A percentile compares a stretch with the other conserved stretches of the same genome.
Evolutionary conservation across 1,140 invertebrate species (phyloP).

Genomic region (Pseudomyrmex sp.): DNA sequence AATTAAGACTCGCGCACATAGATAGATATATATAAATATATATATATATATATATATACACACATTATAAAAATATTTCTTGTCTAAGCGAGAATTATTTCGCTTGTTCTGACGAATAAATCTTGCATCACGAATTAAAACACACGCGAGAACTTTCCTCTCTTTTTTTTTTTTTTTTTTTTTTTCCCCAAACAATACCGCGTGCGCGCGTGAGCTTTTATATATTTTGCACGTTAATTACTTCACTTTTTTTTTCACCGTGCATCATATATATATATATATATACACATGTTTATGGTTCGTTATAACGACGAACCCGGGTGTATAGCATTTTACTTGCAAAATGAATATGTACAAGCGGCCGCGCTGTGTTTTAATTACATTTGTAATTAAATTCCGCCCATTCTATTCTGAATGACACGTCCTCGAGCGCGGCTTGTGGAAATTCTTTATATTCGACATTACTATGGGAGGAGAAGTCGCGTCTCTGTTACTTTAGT

Average conservation of each 20-base stretch:
- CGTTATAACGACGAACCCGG: constrained; percentile 24
- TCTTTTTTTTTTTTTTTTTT: not conserved
- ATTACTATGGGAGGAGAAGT: constrained; percentile 14
- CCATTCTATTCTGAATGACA: constrained; percentile 37
- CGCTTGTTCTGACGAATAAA: constrained; percentile 14
- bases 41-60: not conserved
- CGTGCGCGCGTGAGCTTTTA: not conserved
- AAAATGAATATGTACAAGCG: constrained; percentile 39
- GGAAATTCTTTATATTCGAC: constrained; percentile 37
- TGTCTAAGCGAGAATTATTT: constrained; percentile 37
- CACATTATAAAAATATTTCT: constrained; percentile 39
- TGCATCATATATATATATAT: not conserved
- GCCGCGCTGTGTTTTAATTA: constrained; percentile 48
- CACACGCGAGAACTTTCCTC: constrained; percentile 3
- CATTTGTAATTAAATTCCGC: constrained; percentile 68
- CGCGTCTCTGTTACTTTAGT: not conserved
- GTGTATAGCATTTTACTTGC: constrained; percentile 33
- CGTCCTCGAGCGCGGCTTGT: not conserved
- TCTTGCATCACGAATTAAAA: constrained; percentile 25
- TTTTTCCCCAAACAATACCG: constrained; percentile 4
- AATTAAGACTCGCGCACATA: constrained; percentile 17
- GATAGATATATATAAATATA: no score
- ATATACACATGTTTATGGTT: constrained; percentile 23
- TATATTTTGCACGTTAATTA: constrained; percentile 10
- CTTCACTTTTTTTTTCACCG: constrained; percentile 24